Evolutionary conservation across 2,888 invertebrate species (phyloP), one percentile per base, ranked within the genome.

Genomic region (Malacosoma neustria): DNA sequence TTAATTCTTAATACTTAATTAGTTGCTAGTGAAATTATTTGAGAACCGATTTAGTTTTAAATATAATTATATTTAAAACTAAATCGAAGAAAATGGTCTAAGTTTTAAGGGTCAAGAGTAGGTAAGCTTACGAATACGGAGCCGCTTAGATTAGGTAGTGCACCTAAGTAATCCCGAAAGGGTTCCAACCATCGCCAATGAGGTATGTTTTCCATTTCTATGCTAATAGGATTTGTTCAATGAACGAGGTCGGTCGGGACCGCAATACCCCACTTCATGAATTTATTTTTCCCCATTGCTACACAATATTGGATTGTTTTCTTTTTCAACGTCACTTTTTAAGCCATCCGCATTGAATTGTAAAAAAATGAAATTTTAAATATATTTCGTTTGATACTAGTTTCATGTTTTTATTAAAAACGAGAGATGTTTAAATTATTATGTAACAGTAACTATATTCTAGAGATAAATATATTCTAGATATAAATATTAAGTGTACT

Each of bases 211-310:
- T 57, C 56, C 53, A 68, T 69, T 62, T 66, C 61, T 67, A 67
- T 68, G 69, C 63, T 66, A 68, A 70, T 70, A 45, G 52, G 54
- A 57, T 61, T 61, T 59, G 41, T 43, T 51, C 61, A 66, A 62
- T 68, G 61, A 67, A 54, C 50, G 54, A 37, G 45, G 43, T 40
- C 3, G 22, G 22, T 22, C 22, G 6, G 42, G 38, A 43, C 45
- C 43, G 45, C 45, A 41, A 36, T 35, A 35, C 38, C 32, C 39
- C 43, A 48, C 46, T 48, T 50, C 42, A 42, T 45, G 43, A 51
- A 61, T 60, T 59, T 50, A 57, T 59, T 61, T 60, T 63, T 58
- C 46, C 47, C 48, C 51, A 57, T 46, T 51, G 38, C 41, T 33
- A 22, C 34, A 34, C 14, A n/a, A 35, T 14, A 36, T 15, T 42